phyloP scores from a whole-genome alignment of 2,888 invertebrate genomes.

The Lissocephala sabroskyi region DNA sequence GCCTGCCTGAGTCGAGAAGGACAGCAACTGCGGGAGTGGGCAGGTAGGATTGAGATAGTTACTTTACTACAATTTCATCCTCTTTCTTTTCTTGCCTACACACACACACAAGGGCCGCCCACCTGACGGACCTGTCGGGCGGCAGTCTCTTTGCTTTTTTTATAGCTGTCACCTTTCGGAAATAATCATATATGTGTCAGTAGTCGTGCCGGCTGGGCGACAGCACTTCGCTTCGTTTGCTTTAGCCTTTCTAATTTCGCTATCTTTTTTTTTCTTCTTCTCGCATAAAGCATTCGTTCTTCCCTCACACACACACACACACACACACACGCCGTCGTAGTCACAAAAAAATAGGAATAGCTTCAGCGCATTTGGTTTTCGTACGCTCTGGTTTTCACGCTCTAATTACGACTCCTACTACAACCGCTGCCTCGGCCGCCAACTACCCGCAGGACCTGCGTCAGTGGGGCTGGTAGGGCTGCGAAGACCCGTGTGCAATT shows the following conservation, averaged over 20 bases:
- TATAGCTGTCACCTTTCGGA: conserved; percentile 66
- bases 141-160: conserved; percentile 37
- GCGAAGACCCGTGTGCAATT: conserved; percentile 43
- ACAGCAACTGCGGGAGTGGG: conserved; percentile 59
- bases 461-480: too few species aligned
- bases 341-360: conserved; percentile 23
- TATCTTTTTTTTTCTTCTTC: conserved; percentile 60
- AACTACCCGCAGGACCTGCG: not conserved
- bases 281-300: conserved; percentile 54
- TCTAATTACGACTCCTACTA: conserved; percentile 68
- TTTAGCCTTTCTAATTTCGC: conserved; percentile 60
- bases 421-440: conserved; percentile 1
- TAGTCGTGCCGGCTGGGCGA: conserved; percentile 25
- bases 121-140: not conserved
- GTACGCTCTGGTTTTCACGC: conserved; percentile 71
- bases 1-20: too few species aligned
- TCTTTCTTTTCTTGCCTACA: conserved; percentile 2
- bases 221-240: conserved; percentile 61
- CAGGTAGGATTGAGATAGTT: too few species aligned
- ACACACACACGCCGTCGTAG: conserved; percentile 24
- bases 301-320: conserved; percentile 1
- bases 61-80: too few species aligned
- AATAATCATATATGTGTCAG: conserved; percentile 64
- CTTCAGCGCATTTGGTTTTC: conserved; percentile 60
- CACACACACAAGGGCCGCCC: not conserved